A percentile compares a stretch with the other conserved stretches of the same genome.
Evolutionary conservation across 2,888 invertebrate genomes (phyloP).

Genomic region (Prosopocoilus inquinatus): DNA sequence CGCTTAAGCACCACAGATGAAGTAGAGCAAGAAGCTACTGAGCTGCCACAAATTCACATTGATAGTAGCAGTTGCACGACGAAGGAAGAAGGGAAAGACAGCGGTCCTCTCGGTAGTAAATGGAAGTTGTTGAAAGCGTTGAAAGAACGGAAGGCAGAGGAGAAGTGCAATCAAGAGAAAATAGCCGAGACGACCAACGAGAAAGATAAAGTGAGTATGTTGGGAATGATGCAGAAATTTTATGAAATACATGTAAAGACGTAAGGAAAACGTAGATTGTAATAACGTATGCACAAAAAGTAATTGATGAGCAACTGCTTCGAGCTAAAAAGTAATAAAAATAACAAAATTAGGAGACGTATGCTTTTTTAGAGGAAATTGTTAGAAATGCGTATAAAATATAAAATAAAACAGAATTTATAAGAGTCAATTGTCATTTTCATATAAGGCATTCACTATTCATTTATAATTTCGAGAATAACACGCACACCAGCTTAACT

Average conservation of each 20-base stretch:
- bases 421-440: too few species aligned
- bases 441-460: too few species aligned
- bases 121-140: conserved; percentile 89
- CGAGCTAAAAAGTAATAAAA: too few species aligned
- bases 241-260: conserved; percentile 66
- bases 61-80: conserved; percentile 47
- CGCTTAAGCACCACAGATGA: neutral
- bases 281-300: too few species aligned
- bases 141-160: conserved; percentile 87
- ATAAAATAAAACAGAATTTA: too few species aligned
- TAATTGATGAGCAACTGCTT: too few species aligned
- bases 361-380: too few species aligned
- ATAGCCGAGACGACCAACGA: conserved; percentile 64
- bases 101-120: conserved; percentile 70
- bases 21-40: conserved; percentile 41
- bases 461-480: too few species aligned
- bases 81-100: conserved; percentile 42
- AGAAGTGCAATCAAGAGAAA: conserved; percentile 71
- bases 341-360: too few species aligned
- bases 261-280: conserved; percentile 44
- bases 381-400: too few species aligned
- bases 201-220: conserved; percentile 70
- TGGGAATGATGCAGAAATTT: conserved; percentile 67
- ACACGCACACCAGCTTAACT: too few species aligned
- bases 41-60: conserved; percentile 54